Conservation (phyloP, 2,888 invertebrate species). For the Diachrysia chrysitis region DNA sequence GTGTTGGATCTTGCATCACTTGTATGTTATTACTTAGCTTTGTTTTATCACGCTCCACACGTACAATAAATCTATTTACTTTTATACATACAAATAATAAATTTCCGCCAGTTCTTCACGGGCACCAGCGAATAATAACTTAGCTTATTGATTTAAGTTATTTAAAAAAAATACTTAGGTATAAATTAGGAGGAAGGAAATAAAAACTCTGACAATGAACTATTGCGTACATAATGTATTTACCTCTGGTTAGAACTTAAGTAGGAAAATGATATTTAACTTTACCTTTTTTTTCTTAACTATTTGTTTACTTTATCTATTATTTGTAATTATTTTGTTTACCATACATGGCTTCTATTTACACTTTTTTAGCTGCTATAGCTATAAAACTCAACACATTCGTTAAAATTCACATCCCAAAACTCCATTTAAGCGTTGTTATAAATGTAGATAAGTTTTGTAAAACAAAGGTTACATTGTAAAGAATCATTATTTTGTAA, state of each 20-base stretch:
- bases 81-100: constrained; percentile 22
- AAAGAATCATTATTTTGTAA: background rate
- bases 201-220: background rate
- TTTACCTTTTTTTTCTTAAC: no score
- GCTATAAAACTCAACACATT: no score
- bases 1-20: background rate
- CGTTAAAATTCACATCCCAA: no score
- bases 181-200: background rate
- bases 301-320: background rate
- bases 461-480: background rate
- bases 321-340: background rate
- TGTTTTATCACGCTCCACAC: constrained; percentile 10
- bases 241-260: no score
- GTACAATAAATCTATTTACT: constrained; percentile 31
- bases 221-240: no score
- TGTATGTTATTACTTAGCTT: constrained; percentile 24
- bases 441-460: background rate
- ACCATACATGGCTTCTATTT: no score
- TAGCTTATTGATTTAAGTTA: background rate
- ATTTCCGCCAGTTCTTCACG: constrained; percentile 37
- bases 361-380: no score
- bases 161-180: background rate
- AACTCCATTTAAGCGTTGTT: no score
- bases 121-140: background rate
- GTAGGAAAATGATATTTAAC: no score